phyloP scores from a whole-genome alignment of 2,797 vertebrate species.

The Scleropages formosus region DNA sequence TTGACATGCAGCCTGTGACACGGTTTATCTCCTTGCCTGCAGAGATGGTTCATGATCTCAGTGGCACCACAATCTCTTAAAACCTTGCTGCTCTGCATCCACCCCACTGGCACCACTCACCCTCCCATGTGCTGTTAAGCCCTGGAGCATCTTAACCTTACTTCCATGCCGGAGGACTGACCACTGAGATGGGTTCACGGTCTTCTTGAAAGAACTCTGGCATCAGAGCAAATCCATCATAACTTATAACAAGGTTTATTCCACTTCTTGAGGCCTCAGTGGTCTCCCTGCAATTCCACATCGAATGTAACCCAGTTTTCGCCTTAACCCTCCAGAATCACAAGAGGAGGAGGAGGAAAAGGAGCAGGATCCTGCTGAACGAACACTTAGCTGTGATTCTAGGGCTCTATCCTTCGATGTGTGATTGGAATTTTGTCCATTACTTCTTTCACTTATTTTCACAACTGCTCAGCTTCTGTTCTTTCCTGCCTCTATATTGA shows the following conservation, averaged over 20 bases:
- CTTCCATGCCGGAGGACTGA: neutral
- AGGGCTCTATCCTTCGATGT: too few relatives aligned
- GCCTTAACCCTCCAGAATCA: constrained; percentile 14
- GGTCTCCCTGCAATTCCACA: neutral
- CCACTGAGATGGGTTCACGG: neutral
- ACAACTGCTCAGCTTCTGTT: neutral
- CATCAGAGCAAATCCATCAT: neutral
- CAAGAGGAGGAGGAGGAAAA: constrained; percentile 7
- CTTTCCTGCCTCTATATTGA: constrained; percentile 5
- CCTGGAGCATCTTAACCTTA: neutral
- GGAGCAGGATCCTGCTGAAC: neutral
- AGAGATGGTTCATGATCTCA: too few relatives aligned
- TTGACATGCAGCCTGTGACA: too few relatives aligned
- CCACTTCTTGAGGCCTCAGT: constrained; percentile 8
- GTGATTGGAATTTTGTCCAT: constrained; percentile 8
- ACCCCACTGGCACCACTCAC: neutral
- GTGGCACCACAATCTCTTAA: neutral
- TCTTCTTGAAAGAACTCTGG: too few relatives aligned
- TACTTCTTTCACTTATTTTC: neutral
- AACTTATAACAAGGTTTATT: neutral
- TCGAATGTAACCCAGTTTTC: constrained; percentile 19
- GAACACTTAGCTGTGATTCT: too few relatives aligned
- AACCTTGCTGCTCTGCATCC: neutral
- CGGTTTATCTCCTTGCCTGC: too few relatives aligned
- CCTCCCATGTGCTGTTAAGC: constrained; percentile 4